Base-by-base conservation (phyloP, 2,113 vertebrate genomes). In the Psittacara wagleri region DNA sequence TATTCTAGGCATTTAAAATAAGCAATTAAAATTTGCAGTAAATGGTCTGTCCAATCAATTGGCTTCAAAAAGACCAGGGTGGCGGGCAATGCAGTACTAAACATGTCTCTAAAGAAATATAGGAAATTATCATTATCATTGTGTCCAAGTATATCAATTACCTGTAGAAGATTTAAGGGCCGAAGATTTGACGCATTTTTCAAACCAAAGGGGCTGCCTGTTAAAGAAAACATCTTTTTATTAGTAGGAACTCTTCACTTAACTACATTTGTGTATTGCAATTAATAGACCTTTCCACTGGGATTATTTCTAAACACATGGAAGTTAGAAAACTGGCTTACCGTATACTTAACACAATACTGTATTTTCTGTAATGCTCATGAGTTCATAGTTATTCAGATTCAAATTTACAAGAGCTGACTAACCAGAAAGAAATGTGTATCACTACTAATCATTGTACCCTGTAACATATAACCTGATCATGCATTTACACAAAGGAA, bases 81-180 rank as follows among this genome's bases (percentile, higher is more conserved):
- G 13, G 37, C 6, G 33, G 20, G 19, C 66, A 91, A 39, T 25
- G 49, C 55, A 80, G 49, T 59, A 94, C 54, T 72, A 92, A 88
- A 86, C 52, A 87, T 0, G 2, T 70, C 29, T 72, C 74, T 51
- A 94, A 27, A 88, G n/a, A 78, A 91, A 87, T 74, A n/a, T 4
- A 52, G 55, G 78, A 91, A 87, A 37, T 91, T n/a, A 94, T 74
- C 17, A 84, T 78, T 67, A 89, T 90, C 80, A 94, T 41, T 83
- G 88, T 54, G 88, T 94, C 86, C 52, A 96, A 97, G 43, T 83
- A 37, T 79, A 96, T 96, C 18, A 93, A 95, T 97, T 99, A 99
- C 99, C 99, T 99, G 99, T 67, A 99, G 98, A 59, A 99, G 98
- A 97, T 99, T 99, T 97, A 99, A 98, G 31, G 99, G 98, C 95